Percentiles rank a stretch among this genome's conserved stretches.
Evolutionary conservation across 1,140 invertebrate species (phyloP).

Genomic region (Stegodyphus mimosarum): DNA sequence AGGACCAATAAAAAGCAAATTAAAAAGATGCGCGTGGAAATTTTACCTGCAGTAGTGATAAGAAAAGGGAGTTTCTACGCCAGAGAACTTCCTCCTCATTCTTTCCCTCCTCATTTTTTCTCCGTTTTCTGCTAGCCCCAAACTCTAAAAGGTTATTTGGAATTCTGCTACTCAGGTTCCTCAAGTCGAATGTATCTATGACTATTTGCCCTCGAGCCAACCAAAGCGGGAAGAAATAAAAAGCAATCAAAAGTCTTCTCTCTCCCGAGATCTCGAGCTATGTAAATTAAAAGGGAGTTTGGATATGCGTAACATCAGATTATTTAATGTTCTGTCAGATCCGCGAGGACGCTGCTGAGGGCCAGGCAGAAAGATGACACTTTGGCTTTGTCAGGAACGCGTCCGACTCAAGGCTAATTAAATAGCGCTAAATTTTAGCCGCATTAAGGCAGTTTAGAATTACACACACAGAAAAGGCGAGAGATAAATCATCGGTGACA

Average conservation of each 20-base stretch:
- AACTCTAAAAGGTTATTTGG: neutral
- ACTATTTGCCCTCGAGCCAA: constrained; percentile 39
- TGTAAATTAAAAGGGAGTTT: constrained; percentile 58
- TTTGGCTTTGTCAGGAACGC: constrained; percentile 42
- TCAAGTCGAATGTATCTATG: constrained; percentile 41
- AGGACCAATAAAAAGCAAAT: constrained; percentile 54
- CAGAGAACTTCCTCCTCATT: neutral
- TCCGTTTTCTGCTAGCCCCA: neutral
- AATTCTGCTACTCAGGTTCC: constrained; percentile 36
- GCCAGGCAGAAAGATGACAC: constrained; percentile 40
- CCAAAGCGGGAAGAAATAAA: constrained; percentile 42
- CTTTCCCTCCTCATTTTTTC: neutral
- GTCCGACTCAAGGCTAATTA: constrained; percentile 21
- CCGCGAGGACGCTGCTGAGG: neutral
- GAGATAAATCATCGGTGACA: too few relatives aligned
- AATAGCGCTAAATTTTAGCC: constrained; percentile 27
- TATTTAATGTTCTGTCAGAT: constrained; percentile 37
- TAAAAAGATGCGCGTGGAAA: constrained; percentile 38
- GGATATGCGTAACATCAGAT: constrained; percentile 43
- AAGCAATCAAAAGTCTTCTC: constrained; percentile 51
- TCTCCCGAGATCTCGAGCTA: constrained; percentile 7
- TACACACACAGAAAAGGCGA: too few relatives aligned
- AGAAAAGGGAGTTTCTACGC: constrained; percentile 23
- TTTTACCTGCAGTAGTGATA: constrained; percentile 31
- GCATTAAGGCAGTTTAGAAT: constrained; percentile 7